Evolutionary conservation across 2,797 vertebrate genomes (phyloP), one percentile per base, ranked within the genome.

Genomic region (Ctenochaetus hawaiiensis): DNA sequence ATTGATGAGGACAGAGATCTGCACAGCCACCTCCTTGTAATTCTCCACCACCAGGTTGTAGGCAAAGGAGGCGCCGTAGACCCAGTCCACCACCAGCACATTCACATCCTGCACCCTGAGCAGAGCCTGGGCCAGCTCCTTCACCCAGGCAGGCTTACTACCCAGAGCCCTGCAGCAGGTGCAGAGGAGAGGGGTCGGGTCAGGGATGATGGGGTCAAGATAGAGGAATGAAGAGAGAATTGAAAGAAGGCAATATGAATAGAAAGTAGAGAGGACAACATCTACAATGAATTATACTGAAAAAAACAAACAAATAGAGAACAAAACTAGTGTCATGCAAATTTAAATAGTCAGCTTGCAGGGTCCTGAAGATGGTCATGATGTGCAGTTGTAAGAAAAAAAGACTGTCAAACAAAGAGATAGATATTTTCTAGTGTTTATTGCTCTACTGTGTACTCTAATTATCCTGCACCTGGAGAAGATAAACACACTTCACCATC

Each of bases 31-130:
- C 80, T 95, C 94, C 34, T 96, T 94, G 85, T 97, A 96, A 9
- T 96, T 97, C 64, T 97, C 94, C 84, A 99, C 97, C 8, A 96
- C 97, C 0, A 93, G 91, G 73, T 91, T 92, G 86, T 99, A 99
- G 72, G 93, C 91, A 22, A 93, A 97, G 6, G 97, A 97, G 1
- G 97, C 96, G 0, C 94, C 92, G 1, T 93, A 93, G 68, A 98
- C 84, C 98, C 98, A 99, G 91, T 99, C 98, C 78, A 98, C 96
- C 2, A 96, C 94, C 8, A 99, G 81, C 83, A 99, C 96, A 0
- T 99, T 99, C 34, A 82, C 94, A 8, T 95, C 91, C 56, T 92
- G 87, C 23, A 73, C 91, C 9, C 18, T 56, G 51, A 99, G 92
- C 56, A 99, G 83, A 18, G 94, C 91, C 56, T 53, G 60, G 10